Percentiles rank a stretch among this genome's conserved stretches.
phyloP scores from a whole-genome alignment of 2,888 invertebrate species.

The Mimas tiliae region DNA sequence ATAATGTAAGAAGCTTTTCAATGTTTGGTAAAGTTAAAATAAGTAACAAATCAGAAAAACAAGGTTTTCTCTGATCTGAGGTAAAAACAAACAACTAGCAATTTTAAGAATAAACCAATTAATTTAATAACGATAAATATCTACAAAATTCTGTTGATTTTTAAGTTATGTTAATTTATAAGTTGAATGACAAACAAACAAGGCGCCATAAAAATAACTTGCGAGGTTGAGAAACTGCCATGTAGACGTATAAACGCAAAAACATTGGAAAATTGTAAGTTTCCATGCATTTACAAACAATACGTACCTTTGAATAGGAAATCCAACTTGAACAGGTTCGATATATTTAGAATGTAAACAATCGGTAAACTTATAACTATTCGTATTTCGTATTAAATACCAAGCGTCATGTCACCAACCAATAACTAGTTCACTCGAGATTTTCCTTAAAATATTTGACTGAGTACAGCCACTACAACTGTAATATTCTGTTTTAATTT shows the following conservation, averaged over 20 bases:
- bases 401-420: slow-evolving; percentile 2
- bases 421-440: not conserved
- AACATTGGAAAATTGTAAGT: slow-evolving; percentile 16
- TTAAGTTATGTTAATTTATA: not conserved
- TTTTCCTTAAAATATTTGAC: not conserved
- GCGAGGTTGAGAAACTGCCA: slow-evolving; percentile 1
- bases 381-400: not conserved
- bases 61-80: no score
- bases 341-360: slow-evolving; percentile 22
- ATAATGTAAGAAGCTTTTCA: no score
- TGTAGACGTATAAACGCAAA: not conserved
- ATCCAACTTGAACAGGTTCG: slow-evolving; percentile 22
- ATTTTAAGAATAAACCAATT: no score
- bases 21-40: no score
- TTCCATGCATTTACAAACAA: not conserved
- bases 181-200: slow-evolving; percentile 6
- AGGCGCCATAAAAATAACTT: slow-evolving; percentile 8
- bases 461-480: slow-evolving; percentile 1
- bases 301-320: slow-evolving; percentile 19
- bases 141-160: not conserved
- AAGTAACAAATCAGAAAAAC: no score
- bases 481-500: not conserved
- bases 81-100: no score
- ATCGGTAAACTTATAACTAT: slow-evolving; percentile 5
- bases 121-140: not conserved